These are phyloP conservation scores for Tursiops truncatus DNA, from an alignment of 2,113 vertebrate species.

Conservation along the genomic window DNA sequence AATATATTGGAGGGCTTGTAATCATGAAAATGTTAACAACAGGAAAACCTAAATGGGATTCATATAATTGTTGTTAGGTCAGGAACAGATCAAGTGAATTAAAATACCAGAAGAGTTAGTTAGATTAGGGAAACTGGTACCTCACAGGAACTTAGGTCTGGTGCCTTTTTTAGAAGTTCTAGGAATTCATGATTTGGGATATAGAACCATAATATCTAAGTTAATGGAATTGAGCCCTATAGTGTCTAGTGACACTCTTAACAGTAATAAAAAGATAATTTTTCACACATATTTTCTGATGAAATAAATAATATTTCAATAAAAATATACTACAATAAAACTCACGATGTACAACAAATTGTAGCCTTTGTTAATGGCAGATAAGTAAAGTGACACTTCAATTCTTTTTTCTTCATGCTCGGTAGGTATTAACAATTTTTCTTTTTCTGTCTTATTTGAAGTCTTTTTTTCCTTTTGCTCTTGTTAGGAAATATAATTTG, in stretches of 20 bases:
- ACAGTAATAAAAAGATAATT: background rate
- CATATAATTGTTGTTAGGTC: background rate
- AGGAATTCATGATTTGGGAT: background rate
- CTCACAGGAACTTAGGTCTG: background rate
- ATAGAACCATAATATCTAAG: background rate
- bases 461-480: background rate
- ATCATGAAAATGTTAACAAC: background rate
- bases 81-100: background rate
- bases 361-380: background rate
- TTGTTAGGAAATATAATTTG: background rate
- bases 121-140: background rate
- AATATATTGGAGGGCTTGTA: background rate
- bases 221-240: background rate
- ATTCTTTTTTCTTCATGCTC: background rate
- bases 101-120: background rate
- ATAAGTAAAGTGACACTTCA: background rate
- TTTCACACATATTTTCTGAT: background rate
- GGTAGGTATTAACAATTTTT: background rate
- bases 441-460: background rate
- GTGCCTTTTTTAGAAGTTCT: background rate
- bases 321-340: background rate
- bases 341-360: background rate
- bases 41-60: background rate
- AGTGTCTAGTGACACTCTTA: background rate
- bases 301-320: background rate